Conservation (phyloP, 2,888 invertebrate species). For the Gortyna flavago region DNA sequence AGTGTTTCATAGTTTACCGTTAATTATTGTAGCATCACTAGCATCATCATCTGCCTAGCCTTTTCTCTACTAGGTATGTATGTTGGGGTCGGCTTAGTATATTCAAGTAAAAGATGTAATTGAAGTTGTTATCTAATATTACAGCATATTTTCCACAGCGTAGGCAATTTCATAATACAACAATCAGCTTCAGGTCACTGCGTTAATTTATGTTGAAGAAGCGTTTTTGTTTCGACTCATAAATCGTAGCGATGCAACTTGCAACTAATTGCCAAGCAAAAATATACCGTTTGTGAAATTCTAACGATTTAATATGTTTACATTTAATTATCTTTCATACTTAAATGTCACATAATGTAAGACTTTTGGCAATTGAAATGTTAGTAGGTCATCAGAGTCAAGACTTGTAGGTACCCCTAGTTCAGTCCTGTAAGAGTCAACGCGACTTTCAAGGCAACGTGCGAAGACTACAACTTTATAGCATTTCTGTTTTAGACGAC, state of each 20-base stretch:
- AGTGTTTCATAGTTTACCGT: slow-evolving; percentile 10
- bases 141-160: slow-evolving; percentile 25
- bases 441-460: slow-evolving; percentile 37
- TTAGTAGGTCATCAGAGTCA: slow-evolving; percentile 58
- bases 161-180: slow-evolving; percentile 44
- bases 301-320: slow-evolving; percentile 43
- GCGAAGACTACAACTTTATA: slow-evolving; percentile 17
- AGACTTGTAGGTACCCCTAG: slow-evolving; percentile 20
- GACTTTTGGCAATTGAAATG: slow-evolving; percentile 63
- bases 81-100: not conserved
- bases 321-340: slow-evolving; percentile 53
- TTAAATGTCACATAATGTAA: slow-evolving; percentile 61
- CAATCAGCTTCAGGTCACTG: slow-evolving; percentile 52
- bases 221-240: slow-evolving; percentile 63
- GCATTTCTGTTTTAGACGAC: slow-evolving; percentile 16
- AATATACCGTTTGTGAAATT: slow-evolving; percentile 60
- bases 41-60: no score
- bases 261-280: slow-evolving; percentile 42
- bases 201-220: slow-evolving; percentile 56
- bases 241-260: slow-evolving; percentile 53
- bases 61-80: no score
- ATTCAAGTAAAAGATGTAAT: slow-evolving; percentile 30
- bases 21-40: not conserved
- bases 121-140: slow-evolving; percentile 50
- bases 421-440: slow-evolving; percentile 17